phyloP scores from a whole-genome alignment of 53 echinoderm and acorn worm genomes.

The Glandiceps talaboti region DNA sequence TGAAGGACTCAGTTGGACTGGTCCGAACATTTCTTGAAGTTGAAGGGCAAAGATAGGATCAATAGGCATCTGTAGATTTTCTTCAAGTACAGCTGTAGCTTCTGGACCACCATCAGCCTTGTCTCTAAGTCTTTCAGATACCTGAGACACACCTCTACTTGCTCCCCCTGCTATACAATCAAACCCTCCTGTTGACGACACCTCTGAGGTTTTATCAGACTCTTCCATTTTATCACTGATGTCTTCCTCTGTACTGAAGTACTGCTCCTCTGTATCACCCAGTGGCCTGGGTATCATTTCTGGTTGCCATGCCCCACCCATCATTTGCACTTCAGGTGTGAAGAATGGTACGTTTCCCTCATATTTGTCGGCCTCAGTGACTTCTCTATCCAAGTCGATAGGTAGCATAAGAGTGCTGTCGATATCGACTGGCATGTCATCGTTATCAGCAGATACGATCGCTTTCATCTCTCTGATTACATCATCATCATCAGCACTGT shows the following conservation, averaged over 20 bases:
- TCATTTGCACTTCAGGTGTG: neutral
- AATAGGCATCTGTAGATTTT: conserved; percentile 32
- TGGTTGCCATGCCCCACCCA: neutral
- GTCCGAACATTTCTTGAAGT: conserved; percentile 90
- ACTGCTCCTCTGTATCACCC: neutral
- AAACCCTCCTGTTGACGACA: too few relatives aligned
- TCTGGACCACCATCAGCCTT: conserved; percentile 14
- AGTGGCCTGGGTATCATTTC: neutral
- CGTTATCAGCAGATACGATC: neutral
- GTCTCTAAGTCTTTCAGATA: neutral
- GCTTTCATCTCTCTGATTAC: neutral
- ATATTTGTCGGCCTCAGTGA: neutral
- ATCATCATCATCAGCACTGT: neutral
- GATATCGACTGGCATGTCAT: neutral
- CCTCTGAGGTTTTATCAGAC: too few relatives aligned
- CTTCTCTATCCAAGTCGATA: neutral
- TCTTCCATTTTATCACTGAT: neutral
- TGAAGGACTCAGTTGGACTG: conserved; percentile 53
- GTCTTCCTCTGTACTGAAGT: neutral
- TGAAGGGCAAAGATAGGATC: conserved; percentile 83
- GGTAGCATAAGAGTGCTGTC: neutral
- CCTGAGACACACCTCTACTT: neutral
- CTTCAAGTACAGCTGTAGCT: too few relatives aligned
- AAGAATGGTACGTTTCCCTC: neutral
- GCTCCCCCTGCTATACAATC: conserved; percentile 1